Evolutionary conservation across 2,113 vertebrate genomes (phyloP).

Genomic region (Calyptommatus sinebrachiatus): DNA sequence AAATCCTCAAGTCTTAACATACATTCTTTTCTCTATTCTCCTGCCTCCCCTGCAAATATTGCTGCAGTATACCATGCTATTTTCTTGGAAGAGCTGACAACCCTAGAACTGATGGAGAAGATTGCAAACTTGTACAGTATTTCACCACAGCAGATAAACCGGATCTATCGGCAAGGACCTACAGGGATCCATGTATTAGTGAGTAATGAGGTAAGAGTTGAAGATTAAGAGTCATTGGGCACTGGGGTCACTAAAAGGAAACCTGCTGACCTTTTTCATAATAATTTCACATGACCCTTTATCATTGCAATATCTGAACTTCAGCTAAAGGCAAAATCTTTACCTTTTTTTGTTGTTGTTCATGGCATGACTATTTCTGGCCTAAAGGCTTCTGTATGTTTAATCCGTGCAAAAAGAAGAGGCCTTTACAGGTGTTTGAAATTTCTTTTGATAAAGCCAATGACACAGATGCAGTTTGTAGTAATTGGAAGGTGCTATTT

Average conservation of each 20-base stretch:
- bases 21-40: neutral
- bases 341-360: neutral
- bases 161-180: conserved; percentile 86
- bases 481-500: neutral
- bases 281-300: neutral
- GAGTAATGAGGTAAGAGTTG: conserved; percentile 84
- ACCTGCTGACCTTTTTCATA: neutral
- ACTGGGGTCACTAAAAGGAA: neutral
- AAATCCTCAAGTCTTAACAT: neutral
- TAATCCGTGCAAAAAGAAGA: neutral
- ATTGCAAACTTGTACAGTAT: conserved; percentile 87
- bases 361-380: neutral
- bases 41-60: neutral
- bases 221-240: neutral
- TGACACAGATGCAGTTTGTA: neutral
- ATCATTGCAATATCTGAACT: neutral
- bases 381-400: too few relatives aligned
- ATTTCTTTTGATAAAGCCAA: neutral
- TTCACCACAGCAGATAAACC: conserved; percentile 84
- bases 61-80: conserved; percentile 89
- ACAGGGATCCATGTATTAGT: conserved; percentile 89
- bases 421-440: neutral
- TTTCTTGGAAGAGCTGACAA: conserved; percentile 88
- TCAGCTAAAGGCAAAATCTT: neutral
- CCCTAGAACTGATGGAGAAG: conserved; percentile 87